Evolutionary conservation across 1,140 invertebrate species (phyloP).

Genomic region (Drosophila bipectinata): DNA sequence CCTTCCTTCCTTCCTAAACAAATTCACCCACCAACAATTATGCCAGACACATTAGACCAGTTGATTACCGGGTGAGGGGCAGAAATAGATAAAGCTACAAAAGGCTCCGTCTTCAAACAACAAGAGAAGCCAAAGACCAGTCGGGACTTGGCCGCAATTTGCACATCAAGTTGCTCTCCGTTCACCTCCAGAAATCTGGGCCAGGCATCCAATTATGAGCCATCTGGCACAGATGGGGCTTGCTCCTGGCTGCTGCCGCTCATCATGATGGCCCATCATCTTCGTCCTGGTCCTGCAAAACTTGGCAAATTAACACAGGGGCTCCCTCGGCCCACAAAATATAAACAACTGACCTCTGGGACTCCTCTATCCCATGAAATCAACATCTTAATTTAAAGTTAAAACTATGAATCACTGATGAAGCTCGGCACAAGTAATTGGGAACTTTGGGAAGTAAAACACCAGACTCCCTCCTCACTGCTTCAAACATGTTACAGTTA

Average conservation of each 20-base stretch:
- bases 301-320: slow-evolving; percentile 74
- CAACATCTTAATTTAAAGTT: slow-evolving; percentile 74
- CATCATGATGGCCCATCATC: slow-evolving; percentile 19
- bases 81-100: slow-evolving; percentile 40
- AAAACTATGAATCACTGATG: slow-evolving; percentile 79
- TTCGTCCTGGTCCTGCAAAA: slow-evolving; percentile 32
- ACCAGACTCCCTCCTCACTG: neutral
- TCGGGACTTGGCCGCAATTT: slow-evolving; percentile 53
- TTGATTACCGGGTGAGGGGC: slow-evolving; percentile 28
- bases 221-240: slow-evolving; percentile 63
- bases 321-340: slow-evolving; percentile 42
- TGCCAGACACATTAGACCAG: slow-evolving; percentile 32
- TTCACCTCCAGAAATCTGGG: slow-evolving; percentile 42
- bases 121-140: neutral
- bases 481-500: slow-evolving; percentile 63
- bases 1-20: neutral
- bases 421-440: slow-evolving; percentile 32
- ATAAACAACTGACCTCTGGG: slow-evolving; percentile 67
- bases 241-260: slow-evolving; percentile 1
- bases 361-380: slow-evolving; percentile 12
- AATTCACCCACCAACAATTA: slow-evolving; percentile 31
- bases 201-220: slow-evolving; percentile 67
- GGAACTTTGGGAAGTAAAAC: neutral
- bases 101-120: slow-evolving; percentile 17
- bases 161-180: slow-evolving; percentile 43